Evolutionary conservation across 64 coral and sea anemone species (phyloP).

Genomic region (Porites lutea): DNA sequence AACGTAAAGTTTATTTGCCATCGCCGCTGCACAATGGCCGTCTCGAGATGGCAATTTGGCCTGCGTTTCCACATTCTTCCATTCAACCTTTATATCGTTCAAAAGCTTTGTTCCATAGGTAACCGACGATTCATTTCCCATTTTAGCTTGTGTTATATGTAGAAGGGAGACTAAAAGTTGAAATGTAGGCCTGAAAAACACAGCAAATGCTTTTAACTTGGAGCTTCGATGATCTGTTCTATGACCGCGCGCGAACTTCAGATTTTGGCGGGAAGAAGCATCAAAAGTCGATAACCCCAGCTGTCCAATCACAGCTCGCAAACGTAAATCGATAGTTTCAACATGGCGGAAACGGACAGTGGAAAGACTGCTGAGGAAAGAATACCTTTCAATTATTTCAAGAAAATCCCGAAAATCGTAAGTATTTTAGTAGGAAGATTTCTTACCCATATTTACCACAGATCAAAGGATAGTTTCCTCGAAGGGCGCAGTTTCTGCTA

Average conservation of each 20-base stretch:
- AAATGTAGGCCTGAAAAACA: background rate
- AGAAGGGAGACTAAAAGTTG: background rate
- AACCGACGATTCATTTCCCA: slow-evolving; percentile 84
- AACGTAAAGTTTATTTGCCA: slow-evolving; percentile 66
- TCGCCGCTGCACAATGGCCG: slow-evolving; percentile 78
- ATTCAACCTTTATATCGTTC: slow-evolving; percentile 70
- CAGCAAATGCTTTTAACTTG: background rate
- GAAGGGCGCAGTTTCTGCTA: background rate
- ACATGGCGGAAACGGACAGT: slow-evolving; percentile 58
- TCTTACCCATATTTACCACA: too few species aligned
- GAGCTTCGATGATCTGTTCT: too few species aligned
- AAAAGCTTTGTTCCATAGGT: slow-evolving; percentile 73
- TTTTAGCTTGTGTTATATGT: background rate
- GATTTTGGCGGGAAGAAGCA: slow-evolving; percentile 2
- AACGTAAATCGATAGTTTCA: background rate
- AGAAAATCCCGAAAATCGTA: slow-evolving; percentile 58
- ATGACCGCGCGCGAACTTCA: background rate
- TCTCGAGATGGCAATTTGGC: slow-evolving; percentile 59
- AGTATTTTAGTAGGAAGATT: background rate
- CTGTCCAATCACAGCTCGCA: slow-evolving; percentile 14
- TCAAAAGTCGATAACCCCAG: background rate
- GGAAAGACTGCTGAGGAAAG: background rate
- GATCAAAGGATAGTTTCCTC: background rate
- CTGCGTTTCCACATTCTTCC: slow-evolving; percentile 57
- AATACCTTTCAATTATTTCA: slow-evolving; percentile 45